These are phyloP conservation scores for Palythoa grandiflora DNA, from an alignment of 92 coral and sea anemone genomes.

Conservation along the genomic window DNA sequence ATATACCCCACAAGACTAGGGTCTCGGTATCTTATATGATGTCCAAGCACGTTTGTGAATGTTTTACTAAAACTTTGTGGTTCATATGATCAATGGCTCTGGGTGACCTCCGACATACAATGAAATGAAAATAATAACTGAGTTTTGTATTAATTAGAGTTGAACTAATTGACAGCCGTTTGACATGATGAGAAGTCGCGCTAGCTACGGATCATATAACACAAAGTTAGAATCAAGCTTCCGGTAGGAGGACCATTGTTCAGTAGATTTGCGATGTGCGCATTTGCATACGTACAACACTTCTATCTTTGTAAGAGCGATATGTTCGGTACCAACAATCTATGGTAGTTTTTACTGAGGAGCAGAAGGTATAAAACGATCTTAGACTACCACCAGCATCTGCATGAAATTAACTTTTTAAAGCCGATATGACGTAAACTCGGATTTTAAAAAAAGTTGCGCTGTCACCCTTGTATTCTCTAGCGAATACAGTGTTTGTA, in stretches of 20 bases:
- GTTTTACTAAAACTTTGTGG: constrained; percentile 18
- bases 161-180: constrained; percentile 46
- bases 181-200: constrained; percentile 29
- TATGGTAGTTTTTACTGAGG: not conserved
- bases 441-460: constrained; percentile 11
- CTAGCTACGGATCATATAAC: constrained; percentile 45
- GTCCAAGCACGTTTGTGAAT: constrained; percentile 11
- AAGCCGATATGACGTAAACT: constrained; percentile 31
- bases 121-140: constrained; percentile 50
- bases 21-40: not conserved
- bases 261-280: not conserved
- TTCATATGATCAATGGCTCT: constrained; percentile 31
- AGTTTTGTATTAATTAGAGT: constrained; percentile 44
- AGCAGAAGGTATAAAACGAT: not conserved
- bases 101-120: constrained; percentile 40
- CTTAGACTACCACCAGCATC: not conserved
- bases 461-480: constrained; percentile 29
- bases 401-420: constrained; percentile 35
- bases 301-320: not conserved
- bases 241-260: constrained; percentile 41
- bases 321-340: not conserved
- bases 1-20: constrained; percentile 8
- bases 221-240: constrained; percentile 28
- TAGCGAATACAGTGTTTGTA: constrained; percentile 36
- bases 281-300: not conserved